Base-by-base conservation (phyloP, 2,797 vertebrate genomes). In the Eleutherodactylus coqui region DNA sequence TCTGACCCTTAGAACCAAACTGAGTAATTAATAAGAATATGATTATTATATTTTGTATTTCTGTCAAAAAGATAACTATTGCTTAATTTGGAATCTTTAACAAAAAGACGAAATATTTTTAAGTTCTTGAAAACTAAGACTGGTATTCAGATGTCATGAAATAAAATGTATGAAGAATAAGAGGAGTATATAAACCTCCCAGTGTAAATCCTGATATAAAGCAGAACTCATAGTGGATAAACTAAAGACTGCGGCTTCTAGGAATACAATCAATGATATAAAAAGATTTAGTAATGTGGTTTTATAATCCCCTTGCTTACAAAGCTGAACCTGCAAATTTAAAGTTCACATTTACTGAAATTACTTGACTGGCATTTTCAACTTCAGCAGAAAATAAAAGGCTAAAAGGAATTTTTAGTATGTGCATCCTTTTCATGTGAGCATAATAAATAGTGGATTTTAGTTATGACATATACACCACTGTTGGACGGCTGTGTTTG, bases 321-420 rank as follows among this genome's bases (percentile, higher is more conserved):
- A 43, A 80, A 80, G 78, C 58, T 67, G 55, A 80, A 80, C 58
- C 38, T 64, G 58, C 58, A 64, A 79, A 79, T 79, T 79, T 79
- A 47, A 62, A 79, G 38, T 64, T 64, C 58, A 64, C 38, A 8
- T 64, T 64, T 80, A 36, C 78, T 5, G 41, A 64, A 64, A 80
- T 32, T 45, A 80, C 27, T 62, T 79, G 38, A 38, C 77, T 47
- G n/a, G 41, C 38, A 45, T 80, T 80, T 80, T 7, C 41, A 80
- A 29, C 38, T 80, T 47, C n/a, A 47, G 27, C 41, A 47, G 58
- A 80, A 64, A 80, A 64, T 62, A 64, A 67, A 78, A 67, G 21
- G 38, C 27, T 45, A 64, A 76, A 47, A 80, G 41, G 58, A 27
- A 19, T 47, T 64, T 21, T 32, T 13, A 45, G 6, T 16, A 21